Evolutionary conservation across 2,113 vertebrate genomes (phyloP).

Genomic region (Melanotaenia duboulayi): DNA sequence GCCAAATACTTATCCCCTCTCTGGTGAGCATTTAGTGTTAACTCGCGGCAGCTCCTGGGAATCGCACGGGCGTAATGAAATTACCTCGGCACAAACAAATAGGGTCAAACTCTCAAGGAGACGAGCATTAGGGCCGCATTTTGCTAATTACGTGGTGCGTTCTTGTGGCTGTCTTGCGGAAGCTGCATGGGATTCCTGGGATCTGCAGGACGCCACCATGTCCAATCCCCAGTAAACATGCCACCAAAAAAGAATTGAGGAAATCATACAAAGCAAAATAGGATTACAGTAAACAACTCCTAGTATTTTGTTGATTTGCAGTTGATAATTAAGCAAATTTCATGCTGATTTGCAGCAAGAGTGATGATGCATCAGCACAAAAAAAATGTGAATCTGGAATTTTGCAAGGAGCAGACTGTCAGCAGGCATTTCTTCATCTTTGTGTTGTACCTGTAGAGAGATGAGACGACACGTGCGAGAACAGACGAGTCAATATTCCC

Average conservation of each 20-base stretch:
- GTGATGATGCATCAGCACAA: constrained; percentile 24
- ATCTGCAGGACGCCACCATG: constrained; percentile 57
- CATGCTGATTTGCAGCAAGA: constrained; percentile 51
- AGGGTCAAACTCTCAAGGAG: constrained; percentile 87
- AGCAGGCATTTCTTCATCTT: neutral
- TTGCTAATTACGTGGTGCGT: constrained; percentile 78
- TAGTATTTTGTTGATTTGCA: constrained; percentile 63
- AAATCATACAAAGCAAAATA: constrained; percentile 51
- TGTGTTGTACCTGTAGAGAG: constrained; percentile 45
- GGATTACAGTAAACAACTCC: constrained; percentile 64
- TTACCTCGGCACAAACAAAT: constrained; percentile 86
- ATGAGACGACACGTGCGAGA: constrained; percentile 5
- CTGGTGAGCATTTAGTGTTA: constrained; percentile 83
- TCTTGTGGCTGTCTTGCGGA: constrained; percentile 41
- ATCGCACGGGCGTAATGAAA: constrained; percentile 83
- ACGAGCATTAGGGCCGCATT: constrained; percentile 79
- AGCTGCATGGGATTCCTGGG: constrained; percentile 47
- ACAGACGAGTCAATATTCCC: constrained; percentile 20
- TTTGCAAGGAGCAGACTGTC: constrained; percentile 14
- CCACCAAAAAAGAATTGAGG: constrained; percentile 37
- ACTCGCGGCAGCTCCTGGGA: constrained; percentile 81
- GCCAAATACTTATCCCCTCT: constrained; percentile 84
- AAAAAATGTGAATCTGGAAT: neutral
- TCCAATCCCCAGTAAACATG: constrained; percentile 62
- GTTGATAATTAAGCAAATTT: constrained; percentile 72